phyloP scores from a whole-genome alignment of 2,113 vertebrate genomes.

The Cyrtonyx montezumae region DNA sequence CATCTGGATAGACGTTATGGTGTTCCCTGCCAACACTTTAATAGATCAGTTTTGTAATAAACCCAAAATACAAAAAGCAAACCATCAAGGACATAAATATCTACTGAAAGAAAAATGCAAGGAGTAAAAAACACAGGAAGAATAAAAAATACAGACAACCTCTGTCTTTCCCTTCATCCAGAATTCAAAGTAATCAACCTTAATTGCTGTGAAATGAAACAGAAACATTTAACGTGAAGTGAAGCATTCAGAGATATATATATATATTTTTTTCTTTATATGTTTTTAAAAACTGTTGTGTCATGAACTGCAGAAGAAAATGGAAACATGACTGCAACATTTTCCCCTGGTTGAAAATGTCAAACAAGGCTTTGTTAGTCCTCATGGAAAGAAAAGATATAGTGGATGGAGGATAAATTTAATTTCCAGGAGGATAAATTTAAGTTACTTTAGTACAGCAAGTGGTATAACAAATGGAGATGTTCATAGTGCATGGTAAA shows the following conservation, averaged over 20 bases:
- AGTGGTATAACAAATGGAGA: neutral
- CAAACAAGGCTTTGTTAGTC: neutral
- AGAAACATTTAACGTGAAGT: neutral
- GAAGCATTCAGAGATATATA: neutral
- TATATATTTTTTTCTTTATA: neutral
- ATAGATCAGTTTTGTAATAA: neutral
- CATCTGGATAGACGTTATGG: neutral
- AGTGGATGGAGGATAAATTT: neutral
- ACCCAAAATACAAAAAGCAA: neutral
- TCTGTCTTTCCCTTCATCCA: rapidly evolving
- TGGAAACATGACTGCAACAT: rapidly evolving
- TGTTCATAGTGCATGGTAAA: neutral
- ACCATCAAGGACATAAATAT: neutral
- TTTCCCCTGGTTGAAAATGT: neutral
- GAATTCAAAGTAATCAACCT: neutral
- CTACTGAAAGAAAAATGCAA: neutral
- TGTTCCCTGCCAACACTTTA: neutral
- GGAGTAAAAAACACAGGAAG: neutral
- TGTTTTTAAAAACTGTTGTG: neutral
- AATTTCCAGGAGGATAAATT: neutral
- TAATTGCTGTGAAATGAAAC: neutral
- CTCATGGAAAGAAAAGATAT: neutral
- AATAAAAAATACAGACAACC: neutral
- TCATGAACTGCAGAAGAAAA: neutral
- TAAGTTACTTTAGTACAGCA: neutral